These are phyloP conservation scores for Nyctibius bracteatus DNA, from an alignment of 2,113 vertebrate species.

Conservation along the genomic window DNA sequence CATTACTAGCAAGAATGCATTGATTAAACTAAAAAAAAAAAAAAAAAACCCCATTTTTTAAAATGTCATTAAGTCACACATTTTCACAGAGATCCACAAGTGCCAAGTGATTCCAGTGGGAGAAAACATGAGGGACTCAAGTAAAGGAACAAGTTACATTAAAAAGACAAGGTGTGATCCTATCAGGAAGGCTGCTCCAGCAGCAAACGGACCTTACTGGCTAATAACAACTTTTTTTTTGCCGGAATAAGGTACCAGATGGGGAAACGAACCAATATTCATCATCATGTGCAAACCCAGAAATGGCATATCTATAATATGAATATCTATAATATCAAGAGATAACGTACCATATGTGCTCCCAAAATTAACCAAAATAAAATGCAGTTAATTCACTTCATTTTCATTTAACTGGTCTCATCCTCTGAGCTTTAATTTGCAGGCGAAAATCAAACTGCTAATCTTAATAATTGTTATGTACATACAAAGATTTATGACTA, in stretches of 20 bases:
- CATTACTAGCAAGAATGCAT: not conserved
- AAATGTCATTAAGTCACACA: not conserved
- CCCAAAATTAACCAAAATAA: conserved; percentile 12
- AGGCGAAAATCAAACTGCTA: conserved; percentile 2
- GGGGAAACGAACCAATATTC: not conserved
- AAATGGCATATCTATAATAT: not conserved
- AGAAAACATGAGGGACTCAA: not conserved
- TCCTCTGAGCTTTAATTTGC: not conserved
- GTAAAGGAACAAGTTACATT: not conserved
- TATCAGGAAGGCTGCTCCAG: not conserved
- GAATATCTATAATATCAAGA: not conserved
- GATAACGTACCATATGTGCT: not conserved
- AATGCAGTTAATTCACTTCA: not conserved
- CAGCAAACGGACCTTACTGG: not conserved
- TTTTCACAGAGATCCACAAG: not conserved
- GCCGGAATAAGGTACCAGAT: not conserved
- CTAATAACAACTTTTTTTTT: not conserved
- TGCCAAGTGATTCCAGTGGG: not conserved
- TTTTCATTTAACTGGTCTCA: not conserved
- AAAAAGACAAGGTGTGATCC: not conserved
- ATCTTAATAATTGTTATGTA: not conserved
- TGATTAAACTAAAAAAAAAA: not conserved
- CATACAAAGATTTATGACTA: not conserved
- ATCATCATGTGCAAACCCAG: not conserved
- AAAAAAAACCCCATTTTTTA: not conserved